Base-by-base conservation (phyloP, 2,113 vertebrate genomes). In the Speoplatyrhinus poulsoni region DNA sequence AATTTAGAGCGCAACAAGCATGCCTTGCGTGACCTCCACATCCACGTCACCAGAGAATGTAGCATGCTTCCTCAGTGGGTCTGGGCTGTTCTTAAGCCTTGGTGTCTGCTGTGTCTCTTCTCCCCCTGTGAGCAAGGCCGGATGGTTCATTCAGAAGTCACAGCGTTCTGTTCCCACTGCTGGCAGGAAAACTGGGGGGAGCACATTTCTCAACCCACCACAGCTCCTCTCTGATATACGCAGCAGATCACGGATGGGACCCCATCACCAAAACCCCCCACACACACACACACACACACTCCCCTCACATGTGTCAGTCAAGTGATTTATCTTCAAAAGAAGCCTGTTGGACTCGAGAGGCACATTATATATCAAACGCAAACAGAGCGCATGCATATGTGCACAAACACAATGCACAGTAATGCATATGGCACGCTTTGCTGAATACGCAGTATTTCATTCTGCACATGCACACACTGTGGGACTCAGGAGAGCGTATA, bases 101-200 rank as follows among this genome's bases (percentile, higher is more conserved):
- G 62, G 50, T 81, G 69, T 48, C 3, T 60, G 65, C 66, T 69
- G n/a, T 70, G 76, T 79, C 57, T 69, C 74, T 60, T 61, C 76
- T 50, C 65, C 46, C 50, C 66, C 33, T 32, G 0, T 3, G 19
- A 12, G n/a, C 58, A 46, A 49, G 67, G 68, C 54, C 69, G 62
- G 67, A 73, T 65, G 63, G 85, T 89, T 89, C 87, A 87, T 68
- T 3, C 69, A 82, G 62, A 70, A 84, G 83, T 88, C 84, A 86
- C 16, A 15, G 70, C 78, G 86, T 79, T 82, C 83, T 87, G 73
- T 85, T 82, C 70, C 73, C 33, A 3, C 77, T n/a, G 65, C 62
- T 77, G 76, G 87, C 82, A 72, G 77, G 77, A 85, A 87, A 79
- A 88, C 75, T 76, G 55, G 71, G 65, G 59, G 47, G 26, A 60